Conservation (phyloP, 2,888 invertebrate genomes). For the Lissocephala sabroskyi region DNA sequence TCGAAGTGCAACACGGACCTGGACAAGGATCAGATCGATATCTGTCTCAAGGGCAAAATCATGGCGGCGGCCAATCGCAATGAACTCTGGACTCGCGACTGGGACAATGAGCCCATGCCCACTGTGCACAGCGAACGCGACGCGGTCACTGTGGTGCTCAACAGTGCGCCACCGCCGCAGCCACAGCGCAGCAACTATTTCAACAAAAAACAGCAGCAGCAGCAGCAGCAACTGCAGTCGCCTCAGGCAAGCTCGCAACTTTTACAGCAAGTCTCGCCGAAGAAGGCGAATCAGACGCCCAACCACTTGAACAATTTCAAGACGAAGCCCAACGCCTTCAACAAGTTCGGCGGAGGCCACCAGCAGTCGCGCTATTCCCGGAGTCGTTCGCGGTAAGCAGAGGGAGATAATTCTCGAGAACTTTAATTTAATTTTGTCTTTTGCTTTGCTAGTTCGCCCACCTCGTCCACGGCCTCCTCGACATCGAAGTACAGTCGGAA, state of each 20-base stretch:
- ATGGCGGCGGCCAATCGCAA: conserved; percentile 91
- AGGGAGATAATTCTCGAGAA: conserved; percentile 2
- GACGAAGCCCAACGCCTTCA: conserved; percentile 59
- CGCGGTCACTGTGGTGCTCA: conserved; percentile 73
- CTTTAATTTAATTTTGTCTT: neutral
- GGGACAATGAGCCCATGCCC: conserved; percentile 95
- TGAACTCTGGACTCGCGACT: conserved; percentile 91
- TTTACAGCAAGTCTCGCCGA: conserved; percentile 14
- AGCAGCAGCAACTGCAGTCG: conserved; percentile 32
- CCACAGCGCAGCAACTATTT: conserved; percentile 70
- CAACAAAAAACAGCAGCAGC: conserved; percentile 41
- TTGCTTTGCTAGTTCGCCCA: conserved; percentile 51
- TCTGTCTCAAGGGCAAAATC: conserved; percentile 94
- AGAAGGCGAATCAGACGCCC: conserved; percentile 16
- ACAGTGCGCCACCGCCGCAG: conserved; percentile 72
- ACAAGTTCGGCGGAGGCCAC: conserved; percentile 40
- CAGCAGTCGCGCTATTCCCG: conserved; percentile 70
- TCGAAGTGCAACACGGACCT: conserved; percentile 89
- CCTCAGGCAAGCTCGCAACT: conserved; percentile 18
- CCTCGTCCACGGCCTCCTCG: conserved; percentile 41
- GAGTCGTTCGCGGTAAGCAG: conserved; percentile 67
- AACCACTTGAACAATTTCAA: conserved; percentile 26
- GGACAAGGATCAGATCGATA: conserved; percentile 95
- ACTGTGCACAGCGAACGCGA: conserved; percentile 86
- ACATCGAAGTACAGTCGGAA: conserved; percentile 50